Percentiles rank a stretch among this genome's conserved stretches.
phyloP scores from a whole-genome alignment of 2,113 vertebrate species.

The Eptatretus burgeri region DNA sequence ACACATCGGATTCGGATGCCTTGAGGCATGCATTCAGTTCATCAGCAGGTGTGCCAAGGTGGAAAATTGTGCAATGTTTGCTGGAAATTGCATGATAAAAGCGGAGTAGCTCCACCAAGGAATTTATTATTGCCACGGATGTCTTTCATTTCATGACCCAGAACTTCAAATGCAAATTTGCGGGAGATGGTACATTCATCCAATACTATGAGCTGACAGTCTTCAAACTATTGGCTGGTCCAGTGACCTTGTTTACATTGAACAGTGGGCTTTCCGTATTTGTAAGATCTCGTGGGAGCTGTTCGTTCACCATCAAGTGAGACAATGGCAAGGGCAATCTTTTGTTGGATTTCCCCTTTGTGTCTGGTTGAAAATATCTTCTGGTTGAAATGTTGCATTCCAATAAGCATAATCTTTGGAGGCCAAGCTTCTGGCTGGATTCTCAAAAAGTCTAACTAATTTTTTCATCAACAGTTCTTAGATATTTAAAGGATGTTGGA shows the following conservation, averaged over 20 bases:
- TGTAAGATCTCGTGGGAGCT: neutral
- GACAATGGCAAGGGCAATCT: neutral
- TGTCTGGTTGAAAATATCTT: neutral
- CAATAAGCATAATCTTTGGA: neutral
- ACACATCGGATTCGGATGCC: no score
- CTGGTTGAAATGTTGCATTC: conserved; percentile 3
- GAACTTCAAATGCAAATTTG: no score
- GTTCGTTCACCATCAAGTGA: neutral
- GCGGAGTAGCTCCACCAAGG: no score
- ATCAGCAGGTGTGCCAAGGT: no score
- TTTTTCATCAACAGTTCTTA: neutral
- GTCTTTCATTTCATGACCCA: no score
- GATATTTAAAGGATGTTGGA: neutral
- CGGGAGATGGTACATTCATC: no score
- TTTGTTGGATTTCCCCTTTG: neutral
- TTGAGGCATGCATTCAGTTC: no score
- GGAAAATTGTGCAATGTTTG: no score
- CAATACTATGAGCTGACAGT: no score
- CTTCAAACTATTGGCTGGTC: no score
- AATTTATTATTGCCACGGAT: no score
- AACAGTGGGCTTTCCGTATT: neutral
- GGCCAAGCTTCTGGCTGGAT: neutral
- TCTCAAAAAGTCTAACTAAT: neutral
- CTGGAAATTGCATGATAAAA: no score
- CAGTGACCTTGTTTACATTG: neutral